Conservation (phyloP, 1,140 invertebrate genomes). For the Hirudo medicinalis region DNA sequence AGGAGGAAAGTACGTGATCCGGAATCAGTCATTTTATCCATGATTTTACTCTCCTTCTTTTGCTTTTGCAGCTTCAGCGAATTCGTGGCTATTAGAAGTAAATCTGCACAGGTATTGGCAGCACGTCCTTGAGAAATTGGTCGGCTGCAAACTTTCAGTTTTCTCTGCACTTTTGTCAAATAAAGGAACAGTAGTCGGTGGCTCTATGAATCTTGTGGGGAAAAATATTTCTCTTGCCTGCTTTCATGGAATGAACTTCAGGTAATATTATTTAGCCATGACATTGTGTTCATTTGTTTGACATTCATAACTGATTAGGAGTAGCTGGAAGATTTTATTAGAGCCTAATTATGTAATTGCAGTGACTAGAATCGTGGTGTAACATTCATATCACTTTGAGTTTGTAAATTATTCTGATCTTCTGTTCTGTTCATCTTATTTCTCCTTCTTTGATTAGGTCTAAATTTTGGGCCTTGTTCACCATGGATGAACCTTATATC, state of each 20-base stretch:
- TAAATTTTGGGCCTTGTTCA: constrained; percentile 91
- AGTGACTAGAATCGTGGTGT: too few species aligned
- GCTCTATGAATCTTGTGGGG: constrained; percentile 61
- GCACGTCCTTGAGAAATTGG: constrained; percentile 56
- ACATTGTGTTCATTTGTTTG: too few species aligned
- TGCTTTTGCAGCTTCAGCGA: not conserved
- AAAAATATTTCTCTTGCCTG: constrained; percentile 82
- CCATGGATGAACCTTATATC: constrained; percentile 80
- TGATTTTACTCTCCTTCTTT: not conserved
- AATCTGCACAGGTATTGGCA: constrained; percentile 86
- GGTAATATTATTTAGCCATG: not conserved
- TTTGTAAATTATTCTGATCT: too few species aligned
- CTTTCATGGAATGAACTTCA: constrained; percentile 90
- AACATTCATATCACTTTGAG: too few species aligned
- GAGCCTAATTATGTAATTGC: too few species aligned
- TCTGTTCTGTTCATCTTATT: not conserved
- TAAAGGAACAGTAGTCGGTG: constrained; percentile 71
- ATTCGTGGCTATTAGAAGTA: constrained; percentile 43
- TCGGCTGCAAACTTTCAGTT: constrained; percentile 57
- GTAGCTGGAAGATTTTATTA: too few species aligned
- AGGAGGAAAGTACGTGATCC: constrained; percentile 13
- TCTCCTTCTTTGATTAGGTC: constrained; percentile 47
- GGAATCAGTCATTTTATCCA: not conserved
- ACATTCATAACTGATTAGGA: too few species aligned
- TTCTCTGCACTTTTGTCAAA: constrained; percentile 54